These are phyloP conservation scores for Zaprionus lachaisei DNA, from an alignment of 1,140 invertebrate genomes.

Conservation along the genomic window DNA sequence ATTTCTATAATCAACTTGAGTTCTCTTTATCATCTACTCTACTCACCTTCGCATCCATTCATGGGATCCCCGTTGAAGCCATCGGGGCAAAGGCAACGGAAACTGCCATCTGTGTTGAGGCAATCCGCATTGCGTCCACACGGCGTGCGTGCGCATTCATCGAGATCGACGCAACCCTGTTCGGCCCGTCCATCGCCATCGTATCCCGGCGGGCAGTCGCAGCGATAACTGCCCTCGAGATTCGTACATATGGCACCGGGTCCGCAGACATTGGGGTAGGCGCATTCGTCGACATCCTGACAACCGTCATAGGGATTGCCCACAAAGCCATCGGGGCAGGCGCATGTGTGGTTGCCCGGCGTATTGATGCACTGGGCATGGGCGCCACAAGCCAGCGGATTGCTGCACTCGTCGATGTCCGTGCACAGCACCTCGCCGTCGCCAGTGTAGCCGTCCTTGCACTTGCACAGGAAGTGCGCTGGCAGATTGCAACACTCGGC, in stretches of 20 bases:
- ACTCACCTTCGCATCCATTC: constrained; percentile 89
- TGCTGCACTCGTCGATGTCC: constrained; percentile 95
- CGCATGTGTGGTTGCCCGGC: constrained; percentile 94
- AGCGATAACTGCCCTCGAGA: constrained; percentile 90
- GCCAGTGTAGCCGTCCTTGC: constrained; percentile 94
- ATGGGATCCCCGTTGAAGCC: constrained; percentile 91
- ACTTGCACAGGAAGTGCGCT: constrained; percentile 97
- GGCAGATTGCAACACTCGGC: constrained; percentile 97
- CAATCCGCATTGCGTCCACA: constrained; percentile 91
- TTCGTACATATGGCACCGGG: constrained; percentile 92
- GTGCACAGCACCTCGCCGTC: constrained; percentile 93
- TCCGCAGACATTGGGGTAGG: constrained; percentile 90
- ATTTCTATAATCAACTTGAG: constrained; percentile 9
- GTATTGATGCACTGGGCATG: constrained; percentile 93
- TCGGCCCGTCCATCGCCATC: constrained; percentile 89
- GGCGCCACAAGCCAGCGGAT: constrained; percentile 91
- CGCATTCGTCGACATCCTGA: constrained; percentile 93
- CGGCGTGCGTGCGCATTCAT: constrained; percentile 89
- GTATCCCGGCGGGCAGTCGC: constrained; percentile 92
- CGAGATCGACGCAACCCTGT: constrained; percentile 88
- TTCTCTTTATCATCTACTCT: background rate
- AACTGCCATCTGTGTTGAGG: constrained; percentile 90
- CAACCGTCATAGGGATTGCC: constrained; percentile 95
- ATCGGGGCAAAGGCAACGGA: constrained; percentile 90
- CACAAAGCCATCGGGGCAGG: constrained; percentile 92